Base-by-base conservation (phyloP, 2,113 vertebrate species). In the Emberiza fucata region DNA sequence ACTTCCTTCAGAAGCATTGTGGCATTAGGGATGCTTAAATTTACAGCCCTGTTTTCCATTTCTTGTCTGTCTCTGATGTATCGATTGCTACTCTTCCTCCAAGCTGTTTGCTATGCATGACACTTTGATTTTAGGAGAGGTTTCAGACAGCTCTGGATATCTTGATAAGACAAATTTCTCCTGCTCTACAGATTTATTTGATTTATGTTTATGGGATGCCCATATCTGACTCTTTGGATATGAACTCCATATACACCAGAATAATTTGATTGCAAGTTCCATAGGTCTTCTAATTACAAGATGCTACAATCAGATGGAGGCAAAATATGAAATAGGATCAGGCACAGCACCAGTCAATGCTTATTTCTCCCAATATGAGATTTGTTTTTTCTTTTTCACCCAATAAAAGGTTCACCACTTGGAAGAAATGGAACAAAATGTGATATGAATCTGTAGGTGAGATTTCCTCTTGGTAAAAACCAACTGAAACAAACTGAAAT, bases 11-110 rank as follows among this genome's bases (percentile, higher is more conserved):
- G 45, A 78, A 88, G 35, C 57, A 21, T 17, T 59, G 50, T 72
- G 42, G 35, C n/a, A 61, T 73, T 92, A 66, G 64, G 33, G 48
- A 59, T 15, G 11, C 59, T 92, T 91, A 81, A 82, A 86, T 88
- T 86, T 91, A 88, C 31, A 75, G 45, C 54, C 66, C 48, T 50
- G 21, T 70, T 83, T 85, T 75, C 63, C 33, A 79, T 88, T 84
- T 77, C 61, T 95, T 80, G 33, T 54, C 68, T 77, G 29, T 54
- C 51, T 85, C 90, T 70, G 69, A 7, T 82, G 47, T 73, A 87
- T 85, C 91, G 73, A 88, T 89, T 94, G 83, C 87, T 85, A 35
- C 21, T 70, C 25, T 91, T 92, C 76, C 81, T 92, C 73, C 71
- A 78, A 63, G 35, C 51, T 89, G 37, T 66, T 92, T 93, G 59